These are phyloP conservation scores for Trichoplusia ni DNA, from an alignment of 1,140 invertebrate species.

Conservation along the genomic window DNA sequence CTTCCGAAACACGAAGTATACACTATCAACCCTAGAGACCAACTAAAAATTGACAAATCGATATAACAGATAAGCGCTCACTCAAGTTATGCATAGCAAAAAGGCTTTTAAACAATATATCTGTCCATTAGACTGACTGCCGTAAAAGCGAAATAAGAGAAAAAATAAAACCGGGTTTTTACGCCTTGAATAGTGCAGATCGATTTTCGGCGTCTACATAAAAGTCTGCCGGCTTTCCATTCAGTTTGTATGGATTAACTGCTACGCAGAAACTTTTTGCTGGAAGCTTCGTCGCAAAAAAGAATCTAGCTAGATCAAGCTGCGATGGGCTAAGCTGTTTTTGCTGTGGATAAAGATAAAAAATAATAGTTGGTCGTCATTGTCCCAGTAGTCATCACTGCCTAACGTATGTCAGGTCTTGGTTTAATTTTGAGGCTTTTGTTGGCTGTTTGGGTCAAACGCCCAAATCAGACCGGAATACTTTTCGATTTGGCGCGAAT, in stretches of 20 bases:
- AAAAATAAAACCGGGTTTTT: conserved; percentile 30
- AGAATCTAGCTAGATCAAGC: too few relatives aligned
- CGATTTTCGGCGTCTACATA: conserved; percentile 6
- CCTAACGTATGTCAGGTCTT: too few relatives aligned
- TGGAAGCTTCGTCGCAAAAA: too few relatives aligned
- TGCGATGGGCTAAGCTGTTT: too few relatives aligned
- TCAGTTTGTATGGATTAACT: not conserved
- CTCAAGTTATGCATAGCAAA: conserved; percentile 9
- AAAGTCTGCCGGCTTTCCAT: not conserved
- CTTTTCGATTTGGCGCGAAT: too few relatives aligned
- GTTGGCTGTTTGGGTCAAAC: too few relatives aligned
- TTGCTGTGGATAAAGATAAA: too few relatives aligned
- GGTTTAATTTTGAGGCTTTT: too few relatives aligned
- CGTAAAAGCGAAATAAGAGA: conserved; percentile 25
- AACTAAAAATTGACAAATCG: not conserved
- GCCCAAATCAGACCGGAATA: too few relatives aligned
- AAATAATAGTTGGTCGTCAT: too few relatives aligned
- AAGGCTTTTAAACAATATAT: conserved; percentile 29
- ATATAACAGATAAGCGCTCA: not conserved
- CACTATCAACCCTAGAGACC: not conserved
- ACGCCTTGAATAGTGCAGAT: conserved; percentile 15
- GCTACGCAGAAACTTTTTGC: too few relatives aligned
- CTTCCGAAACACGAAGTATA: not conserved
- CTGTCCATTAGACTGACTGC: conserved; percentile 37
- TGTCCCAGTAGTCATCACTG: too few relatives aligned